phyloP scores from a whole-genome alignment of 2,797 vertebrate genomes.

The Arrhamphus sclerolepis region DNA sequence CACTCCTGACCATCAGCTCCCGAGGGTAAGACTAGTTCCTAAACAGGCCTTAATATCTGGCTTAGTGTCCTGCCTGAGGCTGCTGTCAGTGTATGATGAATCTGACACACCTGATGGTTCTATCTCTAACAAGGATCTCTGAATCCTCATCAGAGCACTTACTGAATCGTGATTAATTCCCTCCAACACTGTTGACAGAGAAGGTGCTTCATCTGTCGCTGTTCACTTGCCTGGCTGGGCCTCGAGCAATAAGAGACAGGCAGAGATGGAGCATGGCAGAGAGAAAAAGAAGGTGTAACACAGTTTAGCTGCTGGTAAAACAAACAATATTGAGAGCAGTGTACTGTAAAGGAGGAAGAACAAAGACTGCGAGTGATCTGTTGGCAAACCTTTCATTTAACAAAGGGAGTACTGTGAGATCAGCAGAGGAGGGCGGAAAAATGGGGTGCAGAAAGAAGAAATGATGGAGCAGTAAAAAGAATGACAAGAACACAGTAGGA shows the following conservation, averaged over 20 bases:
- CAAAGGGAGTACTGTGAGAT: conserved; percentile 74
- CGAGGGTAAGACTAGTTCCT: conserved; percentile 66
- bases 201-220: conserved; percentile 86
- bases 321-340: conserved; percentile 81
- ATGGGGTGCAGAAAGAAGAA: conserved; percentile 34
- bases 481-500: conserved; percentile 63
- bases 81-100: conserved; percentile 88
- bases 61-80: conserved; percentile 82
- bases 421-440: conserved; percentile 39
- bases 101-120: conserved; percentile 90
- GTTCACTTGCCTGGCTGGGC: conserved; percentile 77
- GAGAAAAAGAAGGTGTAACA: conserved; percentile 60
- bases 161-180: conserved; percentile 94
- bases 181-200: conserved; percentile 88
- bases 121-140: conserved; percentile 92
- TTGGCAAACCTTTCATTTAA: conserved; percentile 80
- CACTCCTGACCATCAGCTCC: conserved; percentile 64
- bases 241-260: conserved; percentile 78
- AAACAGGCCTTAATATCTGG: conserved; percentile 79
- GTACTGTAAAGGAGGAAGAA: conserved; percentile 70
- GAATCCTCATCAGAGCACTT: conserved; percentile 93
- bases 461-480: conserved; percentile 49
- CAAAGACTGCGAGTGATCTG: conserved; percentile 69
- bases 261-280: conserved; percentile 62
- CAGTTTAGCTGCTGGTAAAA: conserved; percentile 81